phyloP scores from a whole-genome alignment of 2,797 vertebrate species.

The Galagoides demidoff region DNA sequence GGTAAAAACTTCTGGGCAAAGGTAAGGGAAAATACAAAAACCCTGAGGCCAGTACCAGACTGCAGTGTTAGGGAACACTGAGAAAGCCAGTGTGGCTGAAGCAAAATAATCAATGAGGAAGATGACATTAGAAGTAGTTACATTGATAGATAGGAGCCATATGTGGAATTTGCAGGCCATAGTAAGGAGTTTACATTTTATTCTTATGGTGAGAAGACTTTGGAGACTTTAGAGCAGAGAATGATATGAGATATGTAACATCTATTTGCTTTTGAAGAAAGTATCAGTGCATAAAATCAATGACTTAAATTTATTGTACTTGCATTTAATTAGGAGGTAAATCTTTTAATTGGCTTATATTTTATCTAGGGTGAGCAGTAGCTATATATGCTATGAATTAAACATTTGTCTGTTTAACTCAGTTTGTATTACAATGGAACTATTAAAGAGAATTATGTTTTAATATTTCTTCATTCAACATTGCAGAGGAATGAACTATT shows the following conservation, averaged over 20 bases:
- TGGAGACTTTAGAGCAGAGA: neutral
- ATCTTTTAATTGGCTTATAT: neutral
- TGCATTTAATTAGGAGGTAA: neutral
- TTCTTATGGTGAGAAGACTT: neutral
- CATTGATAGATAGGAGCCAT: neutral
- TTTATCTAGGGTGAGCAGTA: neutral
- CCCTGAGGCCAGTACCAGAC: neutral
- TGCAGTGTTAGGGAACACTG: neutral
- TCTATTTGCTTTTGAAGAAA: neutral
- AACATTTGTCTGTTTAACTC: neutral
- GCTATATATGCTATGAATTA: neutral
- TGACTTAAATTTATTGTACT: constrained; percentile 7
- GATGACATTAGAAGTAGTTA: neutral
- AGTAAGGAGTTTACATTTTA: neutral
- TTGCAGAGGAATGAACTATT: constrained; percentile 10
- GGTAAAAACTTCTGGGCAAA: neutral
- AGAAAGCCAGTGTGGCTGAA: neutral
- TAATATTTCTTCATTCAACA: neutral
- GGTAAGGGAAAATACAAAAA: neutral
- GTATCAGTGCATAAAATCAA: neutral
- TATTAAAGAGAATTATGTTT: constrained; percentile 42
- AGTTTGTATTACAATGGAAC: neutral
- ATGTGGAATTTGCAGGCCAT: neutral
- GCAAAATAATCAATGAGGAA: neutral
- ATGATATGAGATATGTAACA: neutral